Base-by-base conservation (phyloP, 2,113 vertebrate genomes). In the Ptilonorhynchus violaceus region DNA sequence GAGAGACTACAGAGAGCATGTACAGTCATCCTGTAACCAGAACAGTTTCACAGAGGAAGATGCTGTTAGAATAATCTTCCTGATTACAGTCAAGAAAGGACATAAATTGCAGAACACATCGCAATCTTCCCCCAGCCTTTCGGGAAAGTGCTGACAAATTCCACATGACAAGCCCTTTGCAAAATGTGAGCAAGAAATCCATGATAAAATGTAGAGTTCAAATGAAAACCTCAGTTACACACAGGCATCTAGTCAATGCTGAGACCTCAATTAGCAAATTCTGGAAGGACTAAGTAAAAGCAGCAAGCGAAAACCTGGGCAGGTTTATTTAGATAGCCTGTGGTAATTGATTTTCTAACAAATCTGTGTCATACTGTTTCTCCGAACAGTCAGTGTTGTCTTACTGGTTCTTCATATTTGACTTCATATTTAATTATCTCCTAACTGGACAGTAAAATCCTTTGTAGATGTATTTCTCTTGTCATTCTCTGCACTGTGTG, bases 31-130 rank as follows among this genome's bases (percentile, higher is more conserved):
- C 47, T 72, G 53, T 69, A 95, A 69, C 19, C 24, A 42, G 28
- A 49, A 44, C 67, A 49, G 56, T 37, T 50, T 30, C 64, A 83
- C 64, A 89, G 75, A 49, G 17, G 25, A 93, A 88, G 67, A 87
- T 15, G 35, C 83, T 80, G 76, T 89, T 93, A 91, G 86, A 92
- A 49, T 60, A 49, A 94, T 95, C 77, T 85, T 77, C 56, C 77
- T 81, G 82, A 88, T 90, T 91, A 31, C 37, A 60, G 86, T 93
- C 52, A 56, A 86, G 79, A 85, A 95, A 72, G 58, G 52, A 53
- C 44, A 88, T 37, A 81, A 85, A 62, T 73, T 91, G 75, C 50
- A 84, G 47, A 84, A 73, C 60, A 70, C 68, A 42, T 33, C 2
- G 0, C 24, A 46, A 67, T 37, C n/a, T 89, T 90, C 85, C 66